Percentiles rank a stretch among this genome's conserved stretches.
Evolutionary conservation across 1,140 invertebrate species (phyloP).

Genomic region (Tetranychus urticae): DNA sequence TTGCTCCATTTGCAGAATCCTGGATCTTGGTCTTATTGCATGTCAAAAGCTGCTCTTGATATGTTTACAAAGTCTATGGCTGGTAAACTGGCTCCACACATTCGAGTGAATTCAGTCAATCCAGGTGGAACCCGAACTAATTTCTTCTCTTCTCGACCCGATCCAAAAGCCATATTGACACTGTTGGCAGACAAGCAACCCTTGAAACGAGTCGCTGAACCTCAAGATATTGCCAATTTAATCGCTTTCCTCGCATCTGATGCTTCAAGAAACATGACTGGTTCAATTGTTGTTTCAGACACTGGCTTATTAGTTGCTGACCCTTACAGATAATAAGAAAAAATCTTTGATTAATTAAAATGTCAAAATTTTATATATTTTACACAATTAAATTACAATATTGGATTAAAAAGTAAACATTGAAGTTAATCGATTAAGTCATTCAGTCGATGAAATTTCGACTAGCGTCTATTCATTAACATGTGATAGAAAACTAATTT

Average conservation of each 20-base stretch:
- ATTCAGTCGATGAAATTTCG: no score
- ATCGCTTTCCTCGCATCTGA: constrained; percentile 62
- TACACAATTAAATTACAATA: no score
- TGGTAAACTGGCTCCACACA: constrained; percentile 10
- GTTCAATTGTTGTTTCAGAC: constrained; percentile 49
- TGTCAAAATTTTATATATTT: no score
- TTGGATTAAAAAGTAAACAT: no score
- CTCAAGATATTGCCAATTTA: constrained; percentile 45
- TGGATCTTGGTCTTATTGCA: constrained; percentile 33
- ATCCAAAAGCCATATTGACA: not conserved
- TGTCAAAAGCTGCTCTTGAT: constrained; percentile 66
- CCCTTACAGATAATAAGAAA: no score
- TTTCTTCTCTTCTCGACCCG: not conserved
- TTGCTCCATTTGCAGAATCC: not conserved
- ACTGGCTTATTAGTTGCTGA: constrained; percentile 28
- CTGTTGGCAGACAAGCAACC: not conserved
- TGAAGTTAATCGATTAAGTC: no score
- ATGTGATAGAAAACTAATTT: no score
- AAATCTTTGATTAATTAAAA: no score
- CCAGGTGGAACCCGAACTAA: not conserved
- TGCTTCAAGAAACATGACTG: constrained; percentile 53
- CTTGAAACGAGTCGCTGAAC: constrained; percentile 25
- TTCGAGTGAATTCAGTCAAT: not conserved
- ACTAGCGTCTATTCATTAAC: no score
- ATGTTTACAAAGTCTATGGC: constrained; percentile 51